phyloP scores from a whole-genome alignment of 2,797 vertebrate species.

The Chelon auratus region DNA sequence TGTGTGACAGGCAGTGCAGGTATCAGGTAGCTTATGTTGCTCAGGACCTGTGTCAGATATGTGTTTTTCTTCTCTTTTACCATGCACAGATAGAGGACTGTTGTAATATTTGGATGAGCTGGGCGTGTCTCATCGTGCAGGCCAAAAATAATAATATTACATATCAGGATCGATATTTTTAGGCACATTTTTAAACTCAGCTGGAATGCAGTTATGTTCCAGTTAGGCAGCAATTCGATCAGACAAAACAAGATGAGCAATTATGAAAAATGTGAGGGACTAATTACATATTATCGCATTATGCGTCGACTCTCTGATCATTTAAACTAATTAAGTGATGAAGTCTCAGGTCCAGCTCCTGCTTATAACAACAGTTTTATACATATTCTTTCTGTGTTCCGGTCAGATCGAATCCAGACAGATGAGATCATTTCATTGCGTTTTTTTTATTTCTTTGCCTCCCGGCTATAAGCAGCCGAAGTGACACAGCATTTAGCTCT shows the following conservation, averaged over 20 bases:
- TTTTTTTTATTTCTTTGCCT: constrained; percentile 31
- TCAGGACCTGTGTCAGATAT: background rate
- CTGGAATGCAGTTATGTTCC: background rate
- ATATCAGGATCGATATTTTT: constrained; percentile 46
- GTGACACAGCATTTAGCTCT: constrained; percentile 81
- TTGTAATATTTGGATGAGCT: background rate
- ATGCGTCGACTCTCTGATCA: background rate
- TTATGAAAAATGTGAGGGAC: constrained; percentile 22
- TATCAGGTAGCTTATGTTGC: constrained; percentile 40
- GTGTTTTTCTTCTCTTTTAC: background rate
- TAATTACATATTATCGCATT: constrained; percentile 10
- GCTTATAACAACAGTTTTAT: background rate
- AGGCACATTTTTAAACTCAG: background rate
- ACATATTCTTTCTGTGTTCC: constrained; percentile 33
- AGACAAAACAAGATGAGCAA: constrained; percentile 21
- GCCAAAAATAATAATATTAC: constrained; percentile 2
- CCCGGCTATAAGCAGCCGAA: constrained; percentile 56
- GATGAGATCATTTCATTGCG: constrained; percentile 48
- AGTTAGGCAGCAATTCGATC: constrained; percentile 5
- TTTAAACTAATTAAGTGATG: constrained; percentile 9
- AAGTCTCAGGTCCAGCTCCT: background rate
- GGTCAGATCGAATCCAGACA: constrained; percentile 43
- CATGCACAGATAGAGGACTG: too few relatives aligned
- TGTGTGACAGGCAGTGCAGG: constrained; percentile 42
- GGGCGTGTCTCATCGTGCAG: constrained; percentile 16